Base-by-base conservation (phyloP, 2,797 vertebrate genomes). In the Sus cebifrons region DNA sequence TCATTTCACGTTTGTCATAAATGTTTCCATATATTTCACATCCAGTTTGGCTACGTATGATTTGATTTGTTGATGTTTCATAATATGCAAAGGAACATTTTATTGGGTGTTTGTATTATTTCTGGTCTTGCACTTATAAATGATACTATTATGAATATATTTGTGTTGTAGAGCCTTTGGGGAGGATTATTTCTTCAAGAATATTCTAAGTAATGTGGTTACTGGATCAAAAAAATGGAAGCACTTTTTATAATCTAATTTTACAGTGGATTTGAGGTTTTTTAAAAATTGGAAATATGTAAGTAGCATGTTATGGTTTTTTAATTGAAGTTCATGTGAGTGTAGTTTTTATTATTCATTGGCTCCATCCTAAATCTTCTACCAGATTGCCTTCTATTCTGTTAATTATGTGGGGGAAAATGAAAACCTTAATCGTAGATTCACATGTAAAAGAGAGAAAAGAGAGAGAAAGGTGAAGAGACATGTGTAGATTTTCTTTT, bases 251-350 rank as follows among this genome's bases (percentile, higher is more conserved):
- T 85, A 93, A 44, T 40, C 5, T 23, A 81, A 36, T 86, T 74
- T 95, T 79, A 92, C 2, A 77, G 27, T 89, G 17, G 89, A 75
- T 79, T 84, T 93, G 60, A 97, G n/a, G 40, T 36, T 62, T 56
- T 97, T 96, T 94, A 96, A 73, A 94, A 92, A 64, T 82, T 95
- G 78, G 94, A 98, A 97, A 93, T 95, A 65, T 78, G 32, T 86
- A 74, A 54, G 86, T 81, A 36, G 36, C 12, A 25, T 89, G 36
- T 87, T 91, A 25, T 60, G 56, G 0, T 2, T 14, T 25, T 97
- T 96, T 92, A 56, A 88, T 81, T 56, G 40, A 82, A 86, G 36
- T 21, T 96, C 27, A 54, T 12, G 78, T 77, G 36, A 89, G 70
- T 79, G 23, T 65, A 60, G 29, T 65, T 79, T 93, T 83, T 92